phyloP scores from a whole-genome alignment of 2,797 vertebrate genomes.

The Acipenser ruthenus region DNA sequence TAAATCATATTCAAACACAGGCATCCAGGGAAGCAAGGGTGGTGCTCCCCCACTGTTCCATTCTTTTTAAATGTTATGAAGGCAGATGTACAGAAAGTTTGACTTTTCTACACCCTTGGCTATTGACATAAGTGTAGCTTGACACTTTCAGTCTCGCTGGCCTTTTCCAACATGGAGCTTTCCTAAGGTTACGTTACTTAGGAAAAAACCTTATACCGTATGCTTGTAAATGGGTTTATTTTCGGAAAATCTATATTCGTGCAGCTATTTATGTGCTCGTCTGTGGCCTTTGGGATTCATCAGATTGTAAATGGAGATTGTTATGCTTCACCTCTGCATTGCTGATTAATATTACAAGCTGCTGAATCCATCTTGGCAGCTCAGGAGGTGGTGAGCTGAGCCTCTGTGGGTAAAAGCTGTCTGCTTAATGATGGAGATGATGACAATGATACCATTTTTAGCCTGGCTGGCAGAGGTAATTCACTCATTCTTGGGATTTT shows the following conservation, averaged over 20 bases:
- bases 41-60: no score
- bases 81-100: no score
- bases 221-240: conserved; percentile 2
- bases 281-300: background rate
- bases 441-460: background rate
- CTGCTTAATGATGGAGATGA: background rate
- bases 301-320: background rate
- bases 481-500: background rate
- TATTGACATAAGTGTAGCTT: background rate
- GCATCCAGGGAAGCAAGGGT: no score
- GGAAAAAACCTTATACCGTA: background rate
- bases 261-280: background rate
- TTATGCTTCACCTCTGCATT: background rate
- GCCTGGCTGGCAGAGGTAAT: background rate
- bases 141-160: background rate
- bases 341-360: background rate
- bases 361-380: background rate
- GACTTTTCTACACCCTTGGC: no score
- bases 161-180: background rate
- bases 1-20: no score
- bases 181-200: background rate
- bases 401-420: background rate
- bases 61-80: no score
- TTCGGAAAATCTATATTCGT: background rate
- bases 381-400: background rate